Percentiles rank a stretch among this genome's conserved stretches.
phyloP scores from a whole-genome alignment of 2,888 invertebrate species.

The Gibbula magus region DNA sequence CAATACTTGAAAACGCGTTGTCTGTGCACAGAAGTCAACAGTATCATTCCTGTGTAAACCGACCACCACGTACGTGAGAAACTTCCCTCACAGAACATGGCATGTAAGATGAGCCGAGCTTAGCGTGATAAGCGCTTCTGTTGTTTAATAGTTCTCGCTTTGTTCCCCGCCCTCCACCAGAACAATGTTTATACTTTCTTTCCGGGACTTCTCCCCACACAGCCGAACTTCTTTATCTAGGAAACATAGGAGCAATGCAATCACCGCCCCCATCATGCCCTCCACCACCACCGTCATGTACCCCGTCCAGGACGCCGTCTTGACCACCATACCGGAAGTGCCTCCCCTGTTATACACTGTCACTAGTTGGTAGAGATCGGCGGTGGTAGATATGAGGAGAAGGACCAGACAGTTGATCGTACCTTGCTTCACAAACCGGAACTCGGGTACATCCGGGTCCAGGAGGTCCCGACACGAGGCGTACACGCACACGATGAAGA shows the following conservation, averaged over 20 bases:
- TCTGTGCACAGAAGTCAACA: no score
- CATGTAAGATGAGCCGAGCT: no score
- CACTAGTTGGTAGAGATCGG: not conserved
- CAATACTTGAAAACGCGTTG: no score
- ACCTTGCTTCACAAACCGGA: not conserved
- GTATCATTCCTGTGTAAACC: no score
- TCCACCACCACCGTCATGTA: not conserved
- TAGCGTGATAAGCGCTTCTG: no score
- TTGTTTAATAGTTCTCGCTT: no score
- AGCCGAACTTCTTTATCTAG: not conserved
- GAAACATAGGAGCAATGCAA: constrained; percentile 1
- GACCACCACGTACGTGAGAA: no score
- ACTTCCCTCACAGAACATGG: no score
- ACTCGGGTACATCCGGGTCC: not conserved
- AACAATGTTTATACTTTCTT: not conserved
- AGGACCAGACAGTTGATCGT: not conserved
- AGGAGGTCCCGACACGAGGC: not conserved
- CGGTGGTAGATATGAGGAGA: not conserved
- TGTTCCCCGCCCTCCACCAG: not conserved
- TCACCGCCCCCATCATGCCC: not conserved
- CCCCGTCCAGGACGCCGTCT: not conserved
- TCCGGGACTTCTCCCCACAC: not conserved
- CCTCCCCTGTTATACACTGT: not conserved
- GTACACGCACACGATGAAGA: constrained; percentile 13
- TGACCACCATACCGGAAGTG: not conserved